Percentiles rank a stretch among this genome's conserved stretches.
These are phyloP conservation scores for Amphiprion clarkii DNA, from an alignment of 2,797 vertebrate genomes.

Conservation along the genomic window DNA sequence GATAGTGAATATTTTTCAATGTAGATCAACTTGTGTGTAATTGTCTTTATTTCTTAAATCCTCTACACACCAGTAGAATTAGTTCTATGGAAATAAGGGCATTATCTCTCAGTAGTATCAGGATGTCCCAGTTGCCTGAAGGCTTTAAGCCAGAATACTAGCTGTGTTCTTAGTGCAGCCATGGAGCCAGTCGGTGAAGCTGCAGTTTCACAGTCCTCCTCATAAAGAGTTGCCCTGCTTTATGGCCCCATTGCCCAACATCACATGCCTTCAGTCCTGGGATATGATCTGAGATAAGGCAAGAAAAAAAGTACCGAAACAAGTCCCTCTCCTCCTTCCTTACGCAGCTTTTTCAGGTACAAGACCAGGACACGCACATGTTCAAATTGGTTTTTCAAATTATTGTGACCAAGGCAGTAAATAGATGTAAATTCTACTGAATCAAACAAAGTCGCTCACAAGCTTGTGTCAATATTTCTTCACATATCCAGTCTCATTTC, in stretches of 20 bases:
- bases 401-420: not conserved
- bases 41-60: not conserved
- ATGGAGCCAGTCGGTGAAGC: constrained; percentile 45
- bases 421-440: constrained; percentile 16
- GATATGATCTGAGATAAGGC: constrained; percentile 87
- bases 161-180: constrained; percentile 10
- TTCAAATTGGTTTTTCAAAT: not conserved
- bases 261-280: constrained; percentile 85
- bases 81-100: not conserved
- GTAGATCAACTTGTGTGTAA: not conserved
- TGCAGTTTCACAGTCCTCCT: constrained; percentile 71
- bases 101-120: not conserved
- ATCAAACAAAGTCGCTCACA: not conserved
- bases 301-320: constrained; percentile 63
- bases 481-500: not conserved
- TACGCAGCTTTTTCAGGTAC: constrained; percentile 20
- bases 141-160: not conserved
- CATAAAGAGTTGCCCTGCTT: constrained; percentile 82
- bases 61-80: not conserved
- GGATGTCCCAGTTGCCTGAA: not conserved
- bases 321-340: constrained; percentile 47
- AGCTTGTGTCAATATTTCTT: not conserved
- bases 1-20: not conserved
- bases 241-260: constrained; percentile 85
- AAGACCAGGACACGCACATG: not conserved